phyloP scores from a whole-genome alignment of 1,140 invertebrate species.

The Plodia interpunctella region DNA sequence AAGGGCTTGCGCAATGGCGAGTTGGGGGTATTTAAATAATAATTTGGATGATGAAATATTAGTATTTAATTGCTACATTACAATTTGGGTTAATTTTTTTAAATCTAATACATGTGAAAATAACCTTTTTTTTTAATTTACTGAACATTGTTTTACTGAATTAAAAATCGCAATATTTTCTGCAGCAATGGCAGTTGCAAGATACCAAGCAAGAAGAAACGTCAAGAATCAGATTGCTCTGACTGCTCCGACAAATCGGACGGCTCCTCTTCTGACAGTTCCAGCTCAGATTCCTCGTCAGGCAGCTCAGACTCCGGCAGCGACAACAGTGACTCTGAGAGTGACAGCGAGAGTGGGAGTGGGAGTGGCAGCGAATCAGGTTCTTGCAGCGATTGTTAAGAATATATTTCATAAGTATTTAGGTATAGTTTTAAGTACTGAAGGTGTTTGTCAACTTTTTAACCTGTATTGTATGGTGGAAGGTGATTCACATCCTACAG shows the following conservation, averaged over 20 bases:
- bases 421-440: not conserved
- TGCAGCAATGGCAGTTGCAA: constrained; percentile 59
- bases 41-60: no score
- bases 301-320: constrained; percentile 16
- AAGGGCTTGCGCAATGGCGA: no score
- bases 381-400: constrained; percentile 47
- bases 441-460: constrained; percentile 16
- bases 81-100: no score
- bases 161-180: constrained; percentile 13
- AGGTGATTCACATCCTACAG: no score
- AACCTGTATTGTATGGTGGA: no score
- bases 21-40: no score
- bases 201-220: constrained; percentile 58
- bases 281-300: constrained; percentile 40
- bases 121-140: no score
- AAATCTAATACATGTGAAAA: no score
- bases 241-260: constrained; percentile 44
- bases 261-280: constrained; percentile 48
- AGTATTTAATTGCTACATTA: no score
- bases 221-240: constrained; percentile 37
- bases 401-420: not conserved
- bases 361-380: constrained; percentile 48
- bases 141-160: no score
- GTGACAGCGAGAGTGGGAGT: constrained; percentile 49
- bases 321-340: constrained; percentile 48